phyloP scores from a whole-genome alignment of 2,888 invertebrate species.

The Pherbina coryleti region DNA sequence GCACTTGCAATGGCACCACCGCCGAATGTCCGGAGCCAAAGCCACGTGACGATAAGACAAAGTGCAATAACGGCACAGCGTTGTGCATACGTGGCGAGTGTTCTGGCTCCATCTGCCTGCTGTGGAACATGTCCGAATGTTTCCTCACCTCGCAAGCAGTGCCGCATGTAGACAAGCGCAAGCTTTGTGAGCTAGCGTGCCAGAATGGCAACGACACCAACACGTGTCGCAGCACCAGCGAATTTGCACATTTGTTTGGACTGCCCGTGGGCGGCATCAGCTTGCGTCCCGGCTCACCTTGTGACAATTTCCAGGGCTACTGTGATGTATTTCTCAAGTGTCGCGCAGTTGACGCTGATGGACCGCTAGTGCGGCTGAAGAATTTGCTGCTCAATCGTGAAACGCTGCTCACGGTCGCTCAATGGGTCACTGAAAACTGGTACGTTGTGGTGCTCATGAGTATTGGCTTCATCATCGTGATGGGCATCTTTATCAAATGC shows the following conservation, averaged over 20 bases:
- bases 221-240: conserved; percentile 88
- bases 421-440: conserved; percentile 96
- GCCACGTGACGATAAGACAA: conserved; percentile 88
- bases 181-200: conserved; percentile 97
- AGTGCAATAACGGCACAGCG: conserved; percentile 93
- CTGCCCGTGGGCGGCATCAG: conserved; percentile 86
- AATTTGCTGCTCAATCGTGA: conserved; percentile 93
- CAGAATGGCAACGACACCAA: conserved; percentile 82
- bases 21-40: conserved; percentile 90
- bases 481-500: conserved; percentile 99
- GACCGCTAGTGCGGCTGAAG: conserved; percentile 95
- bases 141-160: conserved; percentile 87
- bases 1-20: conserved; percentile 86
- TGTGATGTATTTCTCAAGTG: conserved; percentile 99
- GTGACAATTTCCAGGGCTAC: conserved; percentile 99
- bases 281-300: conserved; percentile 94
- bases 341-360: conserved; percentile 98
- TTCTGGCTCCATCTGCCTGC: conserved; percentile 93
- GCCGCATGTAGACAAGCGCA: conserved; percentile 83
- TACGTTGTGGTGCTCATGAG: conserved; percentile 94
- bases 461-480: conserved; percentile 91
- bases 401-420: conserved; percentile 87
- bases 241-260: conserved; percentile 81
- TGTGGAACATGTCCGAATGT: conserved; percentile 95
- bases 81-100: conserved; percentile 92